A percentile compares a stretch with the other conserved stretches of the same genome.
These are phyloP conservation scores for Gila robusta DNA, from an alignment of 2,797 vertebrate species.

Conservation along the genomic window DNA sequence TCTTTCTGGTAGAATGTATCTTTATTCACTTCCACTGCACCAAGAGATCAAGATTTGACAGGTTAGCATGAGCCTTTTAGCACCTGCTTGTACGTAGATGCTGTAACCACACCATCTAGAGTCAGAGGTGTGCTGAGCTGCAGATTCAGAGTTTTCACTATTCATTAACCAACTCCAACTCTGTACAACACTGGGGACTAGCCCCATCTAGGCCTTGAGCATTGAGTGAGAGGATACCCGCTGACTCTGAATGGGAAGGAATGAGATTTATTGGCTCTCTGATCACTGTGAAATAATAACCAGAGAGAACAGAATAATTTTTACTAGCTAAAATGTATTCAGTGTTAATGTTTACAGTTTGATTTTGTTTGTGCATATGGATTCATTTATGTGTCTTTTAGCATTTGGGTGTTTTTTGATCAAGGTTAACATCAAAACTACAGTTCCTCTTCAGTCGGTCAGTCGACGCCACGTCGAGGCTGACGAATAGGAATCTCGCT, in stretches of 20 bases:
- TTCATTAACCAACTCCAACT: background rate
- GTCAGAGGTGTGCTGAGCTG: background rate
- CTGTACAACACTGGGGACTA: background rate
- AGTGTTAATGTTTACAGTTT: slow-evolving; percentile 4
- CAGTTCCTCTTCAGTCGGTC: background rate
- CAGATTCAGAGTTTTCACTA: slow-evolving; percentile 19
- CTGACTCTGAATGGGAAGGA: slow-evolving; percentile 11
- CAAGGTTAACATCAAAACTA: slow-evolving; percentile 28
- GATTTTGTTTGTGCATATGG: background rate
- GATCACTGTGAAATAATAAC: slow-evolving; percentile 28
- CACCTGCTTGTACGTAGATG: background rate
- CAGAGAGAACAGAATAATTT: background rate
- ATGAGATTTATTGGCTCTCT: slow-evolving; percentile 22
- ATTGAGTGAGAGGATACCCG: background rate
- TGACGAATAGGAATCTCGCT: too few species aligned
- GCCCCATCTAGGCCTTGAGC: background rate
- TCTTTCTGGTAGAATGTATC: too few species aligned
- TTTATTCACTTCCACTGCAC: too few species aligned
- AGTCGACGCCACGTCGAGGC: too few species aligned
- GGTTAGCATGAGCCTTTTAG: too few species aligned
- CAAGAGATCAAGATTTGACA: too few species aligned
- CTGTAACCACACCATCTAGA: background rate
- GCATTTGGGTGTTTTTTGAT: slow-evolving; percentile 34
- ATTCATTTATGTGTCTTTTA: slow-evolving; percentile 8
- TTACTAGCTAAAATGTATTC: background rate